Conservation (phyloP, 2,888 invertebrate species). For the Megalurothrips usitatus region DNA sequence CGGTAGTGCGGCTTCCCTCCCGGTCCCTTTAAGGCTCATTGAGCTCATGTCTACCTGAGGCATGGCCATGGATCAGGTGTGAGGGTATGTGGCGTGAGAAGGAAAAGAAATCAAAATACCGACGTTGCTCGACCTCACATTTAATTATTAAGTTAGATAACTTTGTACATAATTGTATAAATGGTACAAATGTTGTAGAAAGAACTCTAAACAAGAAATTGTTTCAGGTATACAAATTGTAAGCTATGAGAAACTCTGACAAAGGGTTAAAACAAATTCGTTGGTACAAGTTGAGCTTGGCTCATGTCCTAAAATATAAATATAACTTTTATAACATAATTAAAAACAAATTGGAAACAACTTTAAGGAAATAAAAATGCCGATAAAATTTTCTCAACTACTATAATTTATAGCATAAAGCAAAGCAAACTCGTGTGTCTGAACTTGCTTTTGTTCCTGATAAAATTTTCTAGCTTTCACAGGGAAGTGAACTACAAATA, state of each 20-base stretch:
- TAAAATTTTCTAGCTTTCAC: too few species aligned
- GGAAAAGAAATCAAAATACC: too few species aligned
- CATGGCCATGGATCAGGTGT: too few species aligned
- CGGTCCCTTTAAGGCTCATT: too few species aligned
- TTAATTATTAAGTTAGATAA: constrained; percentile 20
- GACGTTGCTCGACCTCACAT: not conserved
- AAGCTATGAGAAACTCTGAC: constrained; percentile 5
- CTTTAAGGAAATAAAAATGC: not conserved
- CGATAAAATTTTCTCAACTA: not conserved
- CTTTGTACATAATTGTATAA: constrained; percentile 21
- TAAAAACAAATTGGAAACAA: not conserved
- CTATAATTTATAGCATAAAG: not conserved
- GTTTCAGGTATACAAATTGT: constrained; percentile 16
- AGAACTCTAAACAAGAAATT: not conserved
- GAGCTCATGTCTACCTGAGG: too few species aligned
- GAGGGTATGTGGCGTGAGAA: not conserved
- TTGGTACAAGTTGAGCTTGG: constrained; percentile 16
- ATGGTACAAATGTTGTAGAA: constrained; percentile 21
- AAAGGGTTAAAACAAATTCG: constrained; percentile 20
- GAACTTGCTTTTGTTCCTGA: too few species aligned
- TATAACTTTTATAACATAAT: not conserved
- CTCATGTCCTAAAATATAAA: constrained; percentile 12
- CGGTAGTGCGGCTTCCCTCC: too few species aligned
- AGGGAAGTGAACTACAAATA: too few species aligned
- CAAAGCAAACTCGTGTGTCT: too few species aligned